Evolutionary conservation across 92 coral and sea anemone species (phyloP).

Genomic region (Zoanthus solanderi): DNA sequence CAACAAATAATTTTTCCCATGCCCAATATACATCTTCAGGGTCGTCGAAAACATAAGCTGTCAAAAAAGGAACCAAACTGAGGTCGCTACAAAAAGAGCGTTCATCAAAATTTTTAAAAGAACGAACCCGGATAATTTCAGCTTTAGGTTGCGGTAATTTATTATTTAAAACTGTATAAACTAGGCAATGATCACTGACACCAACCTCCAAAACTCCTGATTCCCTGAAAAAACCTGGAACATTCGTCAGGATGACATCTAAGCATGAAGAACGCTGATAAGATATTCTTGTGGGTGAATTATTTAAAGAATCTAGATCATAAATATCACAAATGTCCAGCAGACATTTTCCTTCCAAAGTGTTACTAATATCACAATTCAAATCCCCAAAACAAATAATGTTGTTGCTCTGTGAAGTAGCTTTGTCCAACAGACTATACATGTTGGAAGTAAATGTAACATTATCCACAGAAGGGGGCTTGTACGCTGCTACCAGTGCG

Average conservation of each 20-base stretch:
- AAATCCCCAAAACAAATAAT: slow-evolving; percentile 55
- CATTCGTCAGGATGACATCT: slow-evolving; percentile 44
- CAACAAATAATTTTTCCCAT: slow-evolving; percentile 21
- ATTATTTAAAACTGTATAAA: slow-evolving; percentile 42
- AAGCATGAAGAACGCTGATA: slow-evolving; percentile 43
- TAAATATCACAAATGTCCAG: slow-evolving; percentile 59
- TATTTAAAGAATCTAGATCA: slow-evolving; percentile 53
- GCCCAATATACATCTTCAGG: slow-evolving; percentile 25
- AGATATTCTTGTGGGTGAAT: slow-evolving; percentile 56
- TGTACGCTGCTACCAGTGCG: slow-evolving; percentile 28
- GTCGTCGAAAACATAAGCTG: slow-evolving; percentile 22
- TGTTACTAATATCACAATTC: slow-evolving; percentile 51
- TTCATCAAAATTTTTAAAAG: slow-evolving; percentile 34
- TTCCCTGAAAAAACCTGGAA: slow-evolving; percentile 41
- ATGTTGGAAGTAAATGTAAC: not conserved
- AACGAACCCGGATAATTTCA: slow-evolving; percentile 8
- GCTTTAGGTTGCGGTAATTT: slow-evolving; percentile 7
- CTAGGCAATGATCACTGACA: slow-evolving; percentile 51
- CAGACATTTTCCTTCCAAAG: slow-evolving; percentile 48
- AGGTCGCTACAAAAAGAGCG: slow-evolving; percentile 18
- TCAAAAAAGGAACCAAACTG: slow-evolving; percentile 7
- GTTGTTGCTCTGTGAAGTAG: slow-evolving; percentile 36
- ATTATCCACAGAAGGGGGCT: slow-evolving; percentile 12
- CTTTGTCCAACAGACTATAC: not conserved
- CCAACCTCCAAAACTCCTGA: slow-evolving; percentile 46